Evolutionary conservation across 2,888 invertebrate species (phyloP).

Genomic region (Gnatocerus cornutus): DNA sequence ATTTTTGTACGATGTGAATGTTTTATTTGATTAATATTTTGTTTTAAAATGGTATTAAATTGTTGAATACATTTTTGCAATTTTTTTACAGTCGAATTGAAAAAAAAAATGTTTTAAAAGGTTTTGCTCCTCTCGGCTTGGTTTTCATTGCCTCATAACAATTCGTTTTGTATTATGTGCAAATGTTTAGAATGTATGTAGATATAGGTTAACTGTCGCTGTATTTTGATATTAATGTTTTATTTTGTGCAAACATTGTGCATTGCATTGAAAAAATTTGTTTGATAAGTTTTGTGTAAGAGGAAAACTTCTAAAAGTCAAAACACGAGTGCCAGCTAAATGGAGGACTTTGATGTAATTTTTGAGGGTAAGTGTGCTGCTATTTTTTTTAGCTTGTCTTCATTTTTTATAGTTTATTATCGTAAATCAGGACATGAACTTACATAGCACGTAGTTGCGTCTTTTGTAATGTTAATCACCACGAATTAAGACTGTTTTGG

Average conservation of each 20-base stretch:
- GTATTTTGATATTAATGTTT: slow-evolving; percentile 27
- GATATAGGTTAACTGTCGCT: slow-evolving; percentile 38
- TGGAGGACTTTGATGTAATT: slow-evolving; percentile 4
- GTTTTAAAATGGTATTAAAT: slow-evolving; percentile 52
- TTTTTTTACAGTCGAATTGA: slow-evolving; percentile 7
- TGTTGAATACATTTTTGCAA: slow-evolving; percentile 37
- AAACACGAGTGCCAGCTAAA: slow-evolving; percentile 4
- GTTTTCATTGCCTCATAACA: slow-evolving; percentile 31
- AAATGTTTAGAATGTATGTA: slow-evolving; percentile 35
- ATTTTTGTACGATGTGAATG: slow-evolving; percentile 49
- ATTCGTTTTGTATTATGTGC: slow-evolving; percentile 34
- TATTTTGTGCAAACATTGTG: slow-evolving; percentile 26
- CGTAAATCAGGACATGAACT: not conserved
- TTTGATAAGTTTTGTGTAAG: slow-evolving; percentile 34
- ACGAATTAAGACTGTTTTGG: slow-evolving; percentile 10
- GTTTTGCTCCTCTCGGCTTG: slow-evolving; percentile 36
- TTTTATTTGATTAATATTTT: slow-evolving; percentile 38
- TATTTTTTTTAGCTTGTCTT: slow-evolving; percentile 11
- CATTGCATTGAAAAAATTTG: slow-evolving; percentile 23
- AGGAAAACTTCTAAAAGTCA: slow-evolving; percentile 21
- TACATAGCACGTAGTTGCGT: not conserved
- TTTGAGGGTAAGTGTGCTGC: slow-evolving; percentile 17
- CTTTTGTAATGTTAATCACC: not conserved
- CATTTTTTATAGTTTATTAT: not conserved
- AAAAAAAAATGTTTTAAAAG: slow-evolving; percentile 17